Percentiles rank a stretch among this genome's conserved stretches.
Conservation (phyloP, 2,888 invertebrate genomes). For the Trachelus tabidus region DNA sequence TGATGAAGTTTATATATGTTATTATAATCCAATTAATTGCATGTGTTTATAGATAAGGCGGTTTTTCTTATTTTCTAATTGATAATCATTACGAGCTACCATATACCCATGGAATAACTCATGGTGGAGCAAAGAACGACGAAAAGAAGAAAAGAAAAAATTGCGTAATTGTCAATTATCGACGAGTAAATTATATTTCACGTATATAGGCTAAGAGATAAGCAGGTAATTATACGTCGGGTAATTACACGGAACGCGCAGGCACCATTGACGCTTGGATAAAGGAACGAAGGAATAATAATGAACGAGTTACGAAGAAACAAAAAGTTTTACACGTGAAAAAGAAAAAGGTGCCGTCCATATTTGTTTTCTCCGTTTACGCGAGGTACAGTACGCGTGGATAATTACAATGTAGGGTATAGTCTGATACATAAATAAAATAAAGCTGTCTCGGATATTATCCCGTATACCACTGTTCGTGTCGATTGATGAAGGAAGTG, state of each 20-base stretch:
- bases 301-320: not conserved
- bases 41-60: not conserved
- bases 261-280: not conserved
- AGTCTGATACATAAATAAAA: not conserved
- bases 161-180: constrained; percentile 49
- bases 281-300: not conserved
- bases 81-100: not conserved
- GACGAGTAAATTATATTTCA: constrained; percentile 35
- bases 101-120: not conserved
- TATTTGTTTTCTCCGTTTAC: not conserved
- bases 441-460: not conserved
- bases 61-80: not conserved
- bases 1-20: not conserved
- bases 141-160: constrained; percentile 17
- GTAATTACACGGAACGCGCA: constrained; percentile 26
- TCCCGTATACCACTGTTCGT: not conserved
- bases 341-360: not conserved
- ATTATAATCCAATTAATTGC: not conserved
- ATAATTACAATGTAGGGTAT: not conserved
- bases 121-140: not conserved
- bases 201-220: constrained; percentile 36
- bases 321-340: not conserved
- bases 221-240: constrained; percentile 38
- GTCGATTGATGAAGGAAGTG: constrained; percentile 29
- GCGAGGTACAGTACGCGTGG: not conserved